Base-by-base conservation (phyloP, 2,888 invertebrate species). In the Pyralis farinalis region DNA sequence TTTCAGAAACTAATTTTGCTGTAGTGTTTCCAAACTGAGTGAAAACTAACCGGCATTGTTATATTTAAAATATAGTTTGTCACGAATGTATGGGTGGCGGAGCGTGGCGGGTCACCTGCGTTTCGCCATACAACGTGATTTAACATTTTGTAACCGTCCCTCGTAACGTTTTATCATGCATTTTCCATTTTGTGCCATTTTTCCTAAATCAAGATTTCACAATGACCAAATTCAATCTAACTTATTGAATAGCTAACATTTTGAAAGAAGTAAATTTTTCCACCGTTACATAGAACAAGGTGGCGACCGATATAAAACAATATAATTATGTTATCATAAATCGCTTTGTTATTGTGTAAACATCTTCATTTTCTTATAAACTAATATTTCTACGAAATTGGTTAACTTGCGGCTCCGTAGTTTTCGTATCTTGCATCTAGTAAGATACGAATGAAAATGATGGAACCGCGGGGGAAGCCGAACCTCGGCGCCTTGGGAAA, bases 51-150 rank as follows among this genome's bases (percentile, higher is more conserved):
- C 59, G 58, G 43, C 53, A 47, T 47, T 42, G 27, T 59, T 51
- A 47, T 42, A 43, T 42, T 44, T 46, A 57, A 47, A 53, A 48
- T 50, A 34, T 43, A 32, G 12, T 38, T 37, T 41, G 47, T 45
- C 55, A 46, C 53, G 37, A 43, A 51, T 44, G 46, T 49, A 43
- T 42, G 50, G 36, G 44, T 57, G 51, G 20, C 43, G 41, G 49
- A 58, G 47, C 70, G 63, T 59, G 53, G 37, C 55, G 25, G 29
- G 35, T 20, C 29, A 37, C 30, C 28, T 32, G 29, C 12, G 44
- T 73, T 68, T 51, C 74, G 57, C 54, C 66, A 74, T 44, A 41
- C 46, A 51, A 67, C 66, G 72, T 72, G 72, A 65, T 71, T 57
- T 52, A 53, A 59, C 40, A 49, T 67, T 67, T 65, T 49, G 65